Evolutionary conservation across 2,113 vertebrate species (phyloP).

Genomic region (Apus apus): DNA sequence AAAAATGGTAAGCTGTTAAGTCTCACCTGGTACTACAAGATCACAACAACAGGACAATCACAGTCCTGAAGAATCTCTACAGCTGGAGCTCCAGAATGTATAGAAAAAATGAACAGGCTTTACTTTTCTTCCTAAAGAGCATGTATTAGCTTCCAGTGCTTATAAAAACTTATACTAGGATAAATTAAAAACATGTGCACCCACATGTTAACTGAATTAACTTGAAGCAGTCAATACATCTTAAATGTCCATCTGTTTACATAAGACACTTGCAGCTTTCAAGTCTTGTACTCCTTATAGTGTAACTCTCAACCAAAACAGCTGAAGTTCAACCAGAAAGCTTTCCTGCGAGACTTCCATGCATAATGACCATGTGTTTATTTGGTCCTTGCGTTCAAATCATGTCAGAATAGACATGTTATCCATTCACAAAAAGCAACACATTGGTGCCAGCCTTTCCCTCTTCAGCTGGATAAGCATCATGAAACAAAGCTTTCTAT

Average conservation of each 20-base stretch:
- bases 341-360: constrained; percentile 22
- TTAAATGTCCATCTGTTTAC: constrained; percentile 66
- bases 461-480: constrained; percentile 7
- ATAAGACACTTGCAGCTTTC: constrained; percentile 54
- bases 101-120: neutral
- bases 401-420: constrained; percentile 27
- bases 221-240: constrained; percentile 42
- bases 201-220: constrained; percentile 58
- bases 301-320: constrained; percentile 38
- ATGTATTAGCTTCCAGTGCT: constrained; percentile 4
- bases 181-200: constrained; percentile 61
- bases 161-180: constrained; percentile 28
- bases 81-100: neutral
- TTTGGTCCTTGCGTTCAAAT: constrained; percentile 24
- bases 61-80: neutral
- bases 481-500: constrained; percentile 24
- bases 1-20: neutral
- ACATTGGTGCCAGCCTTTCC: neutral
- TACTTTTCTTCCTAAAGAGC: neutral
- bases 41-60: neutral
- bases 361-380: constrained; percentile 38
- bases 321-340: constrained; percentile 43
- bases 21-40: neutral
- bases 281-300: constrained; percentile 27
- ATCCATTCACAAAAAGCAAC: constrained; percentile 31